phyloP scores from a whole-genome alignment of 2,113 vertebrate species.

The Misgurnus mizolepis region DNA sequence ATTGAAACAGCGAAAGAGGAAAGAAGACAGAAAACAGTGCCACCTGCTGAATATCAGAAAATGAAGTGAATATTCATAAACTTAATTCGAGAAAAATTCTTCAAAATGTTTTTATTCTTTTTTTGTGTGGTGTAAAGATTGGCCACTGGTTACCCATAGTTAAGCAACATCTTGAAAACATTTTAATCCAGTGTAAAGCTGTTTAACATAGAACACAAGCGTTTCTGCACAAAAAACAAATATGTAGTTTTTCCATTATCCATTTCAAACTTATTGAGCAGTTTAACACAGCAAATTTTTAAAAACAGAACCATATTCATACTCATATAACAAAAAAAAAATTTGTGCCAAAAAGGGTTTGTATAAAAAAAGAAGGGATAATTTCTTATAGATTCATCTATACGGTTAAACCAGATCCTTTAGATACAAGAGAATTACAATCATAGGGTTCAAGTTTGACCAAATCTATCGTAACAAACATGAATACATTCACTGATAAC shows the following conservation, averaged over 20 bases:
- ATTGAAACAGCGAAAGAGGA: too few species aligned
- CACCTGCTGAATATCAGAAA: conserved; percentile 20
- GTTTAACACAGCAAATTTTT: not conserved
- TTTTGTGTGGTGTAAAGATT: conserved; percentile 15
- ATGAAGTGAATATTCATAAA: not conserved
- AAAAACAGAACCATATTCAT: not conserved
- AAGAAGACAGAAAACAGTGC: conserved; percentile 2
- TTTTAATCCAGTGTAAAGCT: conserved; percentile 24
- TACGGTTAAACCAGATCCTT: not conserved
- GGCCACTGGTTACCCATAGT: not conserved
- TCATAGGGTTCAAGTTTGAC: not conserved
- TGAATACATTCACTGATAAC: conserved; percentile 32
- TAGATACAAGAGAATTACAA: conserved; percentile 5
- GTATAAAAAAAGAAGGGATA: not conserved
- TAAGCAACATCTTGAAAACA: not conserved
- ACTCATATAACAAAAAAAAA: not conserved
- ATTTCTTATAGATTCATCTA: not conserved
- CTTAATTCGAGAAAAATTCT: not conserved
- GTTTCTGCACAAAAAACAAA: not conserved
- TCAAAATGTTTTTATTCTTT: conserved; percentile 15
- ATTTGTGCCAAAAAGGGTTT: not conserved
- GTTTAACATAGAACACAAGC: conserved; percentile 9
- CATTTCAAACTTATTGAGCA: not conserved
- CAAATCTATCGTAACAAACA: not conserved
- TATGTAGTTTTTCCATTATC: not conserved